Conservation (phyloP, 2,113 vertebrate genomes). For the Xyliphius kryptos region DNA sequence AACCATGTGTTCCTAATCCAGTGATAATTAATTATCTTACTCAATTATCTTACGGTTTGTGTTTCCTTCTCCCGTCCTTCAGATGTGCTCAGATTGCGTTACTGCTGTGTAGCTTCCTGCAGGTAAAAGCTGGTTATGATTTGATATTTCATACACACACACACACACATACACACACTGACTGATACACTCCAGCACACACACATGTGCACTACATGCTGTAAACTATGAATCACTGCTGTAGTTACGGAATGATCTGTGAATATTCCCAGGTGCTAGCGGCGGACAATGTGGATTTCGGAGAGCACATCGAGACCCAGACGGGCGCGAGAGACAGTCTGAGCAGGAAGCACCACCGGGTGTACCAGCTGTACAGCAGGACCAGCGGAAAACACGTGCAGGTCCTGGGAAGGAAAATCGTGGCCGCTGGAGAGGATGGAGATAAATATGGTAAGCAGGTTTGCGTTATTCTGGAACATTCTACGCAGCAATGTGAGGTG, state of each 20-base stretch:
- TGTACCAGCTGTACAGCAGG: constrained; percentile 84
- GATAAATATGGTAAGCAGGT: constrained; percentile 86
- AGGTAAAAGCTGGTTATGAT: constrained; percentile 43
- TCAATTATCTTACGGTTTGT: no score
- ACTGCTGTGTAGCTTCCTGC: constrained; percentile 42
- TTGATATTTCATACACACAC: no score
- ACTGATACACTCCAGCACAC: background rate
- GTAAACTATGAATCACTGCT: no score
- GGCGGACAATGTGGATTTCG: constrained; percentile 79
- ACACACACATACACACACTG: no score
- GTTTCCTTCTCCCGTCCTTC: constrained; percentile 8
- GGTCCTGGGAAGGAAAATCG: constrained; percentile 77
- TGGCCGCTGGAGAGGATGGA: constrained; percentile 79
- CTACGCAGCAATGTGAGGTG: no score
- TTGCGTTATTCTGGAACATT: no score
- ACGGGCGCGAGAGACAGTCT: constrained; percentile 73
- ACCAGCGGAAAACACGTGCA: constrained; percentile 83
- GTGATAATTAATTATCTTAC: no score
- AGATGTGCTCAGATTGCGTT: constrained; percentile 44
- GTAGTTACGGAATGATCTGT: no score
- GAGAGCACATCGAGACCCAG: constrained; percentile 82
- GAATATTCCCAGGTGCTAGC: constrained; percentile 41
- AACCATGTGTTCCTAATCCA: no score
- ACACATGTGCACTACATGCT: no score
- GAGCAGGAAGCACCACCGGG: constrained; percentile 76